Evolutionary conservation across 2,113 vertebrate species (phyloP).

Genomic region (Zingel zingel): DNA sequence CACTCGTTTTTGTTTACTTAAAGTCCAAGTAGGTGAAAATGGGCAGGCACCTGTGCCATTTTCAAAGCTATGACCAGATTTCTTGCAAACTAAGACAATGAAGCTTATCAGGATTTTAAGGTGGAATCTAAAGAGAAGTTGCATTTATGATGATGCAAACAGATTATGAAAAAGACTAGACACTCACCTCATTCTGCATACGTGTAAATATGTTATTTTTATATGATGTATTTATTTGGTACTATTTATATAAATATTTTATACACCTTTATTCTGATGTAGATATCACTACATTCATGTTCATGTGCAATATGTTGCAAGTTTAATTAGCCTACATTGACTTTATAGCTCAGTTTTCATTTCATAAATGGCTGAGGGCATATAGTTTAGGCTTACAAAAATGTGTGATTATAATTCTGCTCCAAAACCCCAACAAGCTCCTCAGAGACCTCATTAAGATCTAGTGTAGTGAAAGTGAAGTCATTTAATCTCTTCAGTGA

Average conservation of each 20-base stretch:
- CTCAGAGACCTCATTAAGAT: slow-evolving; percentile 1
- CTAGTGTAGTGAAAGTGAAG: neutral
- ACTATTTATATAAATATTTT: slow-evolving; percentile 67
- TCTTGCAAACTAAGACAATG: neutral
- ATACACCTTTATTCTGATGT: slow-evolving; percentile 30
- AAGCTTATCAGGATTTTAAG: slow-evolving; percentile 6
- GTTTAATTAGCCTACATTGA: slow-evolving; percentile 15
- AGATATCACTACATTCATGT: slow-evolving; percentile 74
- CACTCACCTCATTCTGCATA: slow-evolving; percentile 25
- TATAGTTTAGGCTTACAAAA: neutral
- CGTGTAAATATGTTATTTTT: slow-evolving; percentile 30
- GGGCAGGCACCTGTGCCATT: neutral
- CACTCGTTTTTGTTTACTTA: slow-evolving; percentile 2
- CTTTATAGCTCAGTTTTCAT: slow-evolving; percentile 37
- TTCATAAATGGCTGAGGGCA: slow-evolving; percentile 24
- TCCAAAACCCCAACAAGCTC: neutral
- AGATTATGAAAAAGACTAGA: slow-evolving; percentile 13
- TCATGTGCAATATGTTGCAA: slow-evolving; percentile 63
- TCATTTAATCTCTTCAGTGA: neutral
- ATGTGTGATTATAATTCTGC: neutral
- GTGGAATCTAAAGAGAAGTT: slow-evolving; percentile 16
- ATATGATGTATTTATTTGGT: slow-evolving; percentile 61
- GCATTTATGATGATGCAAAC: slow-evolving; percentile 7
- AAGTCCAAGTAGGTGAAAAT: neutral
- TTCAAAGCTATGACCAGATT: slow-evolving; percentile 7